Evolutionary conservation across 2,113 vertebrate genomes (phyloP).

Genomic region (Oophaga pumilio): DNA sequence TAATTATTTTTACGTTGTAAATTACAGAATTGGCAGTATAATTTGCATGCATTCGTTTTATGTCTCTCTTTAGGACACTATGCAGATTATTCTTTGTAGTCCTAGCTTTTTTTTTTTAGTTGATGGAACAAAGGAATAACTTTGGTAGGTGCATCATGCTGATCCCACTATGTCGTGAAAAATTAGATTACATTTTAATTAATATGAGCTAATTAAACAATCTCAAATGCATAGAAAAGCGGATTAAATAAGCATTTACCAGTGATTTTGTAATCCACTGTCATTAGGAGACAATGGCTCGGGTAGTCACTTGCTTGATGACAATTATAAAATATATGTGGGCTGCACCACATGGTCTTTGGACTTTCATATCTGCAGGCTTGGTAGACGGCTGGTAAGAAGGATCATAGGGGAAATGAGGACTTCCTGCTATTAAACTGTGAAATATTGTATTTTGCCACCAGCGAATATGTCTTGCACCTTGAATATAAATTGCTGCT

Average conservation of each 20-base stretch:
- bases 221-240: background rate
- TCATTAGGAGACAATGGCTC: background rate
- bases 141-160: background rate
- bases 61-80: background rate
- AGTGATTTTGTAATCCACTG: background rate
- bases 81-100: background rate
- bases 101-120: background rate
- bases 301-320: background rate
- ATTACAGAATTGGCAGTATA: background rate
- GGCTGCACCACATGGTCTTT: background rate
- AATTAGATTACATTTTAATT: constrained; percentile 21
- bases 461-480: background rate
- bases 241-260: background rate
- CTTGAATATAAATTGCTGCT: background rate
- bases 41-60: background rate
- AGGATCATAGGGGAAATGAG: background rate
- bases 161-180: constrained; percentile 5
- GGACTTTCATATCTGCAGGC: background rate
- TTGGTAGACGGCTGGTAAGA: background rate
- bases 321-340: constrained; percentile 13
- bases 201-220: constrained; percentile 27
- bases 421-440: background rate
- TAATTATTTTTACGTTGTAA: background rate
- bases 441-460: background rate
- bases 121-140: background rate